phyloP scores from a whole-genome alignment of 2,113 vertebrate genomes.

The Corythoichthys haematopterus region DNA sequence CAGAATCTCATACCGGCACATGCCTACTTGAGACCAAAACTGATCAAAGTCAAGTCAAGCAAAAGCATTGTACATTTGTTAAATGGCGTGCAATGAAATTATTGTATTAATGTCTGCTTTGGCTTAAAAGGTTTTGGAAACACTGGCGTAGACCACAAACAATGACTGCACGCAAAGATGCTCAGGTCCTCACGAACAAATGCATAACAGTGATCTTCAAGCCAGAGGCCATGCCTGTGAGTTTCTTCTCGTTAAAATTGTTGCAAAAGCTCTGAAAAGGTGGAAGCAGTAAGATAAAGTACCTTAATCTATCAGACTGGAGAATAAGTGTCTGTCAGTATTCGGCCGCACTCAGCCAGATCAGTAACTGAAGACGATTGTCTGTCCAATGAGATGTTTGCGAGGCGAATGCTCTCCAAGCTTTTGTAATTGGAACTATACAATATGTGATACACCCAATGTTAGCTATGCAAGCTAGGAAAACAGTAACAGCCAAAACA shows the following conservation, averaged over 20 bases:
- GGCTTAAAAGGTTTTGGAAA: too few relatives aligned
- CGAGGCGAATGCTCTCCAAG: slow-evolving; percentile 15
- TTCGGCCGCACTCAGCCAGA: slow-evolving; percentile 7
- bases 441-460: slow-evolving; percentile 28
- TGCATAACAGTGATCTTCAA: background rate
- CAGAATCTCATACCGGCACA: too few relatives aligned
- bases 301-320: background rate
- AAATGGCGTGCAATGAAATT: too few relatives aligned
- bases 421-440: slow-evolving; percentile 15
- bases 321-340: slow-evolving; percentile 6
- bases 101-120: too few relatives aligned
- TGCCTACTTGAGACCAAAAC: too few relatives aligned
- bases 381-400: slow-evolving; percentile 30
- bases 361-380: slow-evolving; percentile 21
- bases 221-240: slow-evolving; percentile 11
- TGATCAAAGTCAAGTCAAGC: too few relatives aligned
- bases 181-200: slow-evolving; percentile 9
- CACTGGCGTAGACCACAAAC: slow-evolving; percentile 11
- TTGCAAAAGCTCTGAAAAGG: slow-evolving; percentile 21
- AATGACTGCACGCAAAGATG: slow-evolving; percentile 17
- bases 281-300: slow-evolving; percentile 7
- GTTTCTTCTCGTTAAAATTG: slow-evolving; percentile 32
- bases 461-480: slow-evolving; percentile 25
- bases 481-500: slow-evolving; percentile 28
- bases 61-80: too few relatives aligned